phyloP scores from a whole-genome alignment of 2,113 vertebrate genomes.

The Chauna torquata region DNA sequence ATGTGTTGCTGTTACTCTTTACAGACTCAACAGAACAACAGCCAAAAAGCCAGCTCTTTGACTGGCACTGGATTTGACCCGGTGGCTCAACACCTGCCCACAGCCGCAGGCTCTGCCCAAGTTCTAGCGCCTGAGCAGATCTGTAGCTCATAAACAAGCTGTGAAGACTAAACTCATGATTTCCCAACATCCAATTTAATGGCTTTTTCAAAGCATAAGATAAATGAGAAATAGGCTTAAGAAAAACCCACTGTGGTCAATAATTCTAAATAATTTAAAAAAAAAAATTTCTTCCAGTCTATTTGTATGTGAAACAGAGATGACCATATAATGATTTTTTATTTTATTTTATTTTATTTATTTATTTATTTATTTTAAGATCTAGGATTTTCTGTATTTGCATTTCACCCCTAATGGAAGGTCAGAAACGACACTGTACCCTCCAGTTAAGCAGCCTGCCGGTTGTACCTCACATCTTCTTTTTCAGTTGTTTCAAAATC shows the following conservation, averaged over 20 bases:
- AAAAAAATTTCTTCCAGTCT: neutral
- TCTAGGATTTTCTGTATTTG: neutral
- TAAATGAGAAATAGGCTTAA: neutral
- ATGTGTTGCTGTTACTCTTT: neutral
- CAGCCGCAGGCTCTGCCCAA: neutral
- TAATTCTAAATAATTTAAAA: neutral
- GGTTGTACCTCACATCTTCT: neutral
- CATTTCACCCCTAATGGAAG: neutral
- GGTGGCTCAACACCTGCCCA: fast-evolving
- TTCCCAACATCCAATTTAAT: neutral
- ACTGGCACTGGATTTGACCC: fast-evolving
- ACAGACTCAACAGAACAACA: neutral
- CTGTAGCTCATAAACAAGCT: neutral
- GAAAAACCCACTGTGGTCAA: neutral
- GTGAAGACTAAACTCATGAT: neutral
- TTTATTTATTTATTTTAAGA: too few relatives aligned
- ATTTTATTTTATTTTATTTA: too few relatives aligned
- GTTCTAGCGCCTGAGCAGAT: neutral
- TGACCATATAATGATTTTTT: neutral
- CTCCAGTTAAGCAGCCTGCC: neutral
- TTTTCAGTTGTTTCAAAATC: neutral
- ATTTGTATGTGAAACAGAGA: neutral
- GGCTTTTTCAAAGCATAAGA: neutral
- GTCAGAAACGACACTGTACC: neutral
- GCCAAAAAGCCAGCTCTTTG: neutral